Conservation (phyloP, 2,113 vertebrate species). For the Gymnogyps californianus region DNA sequence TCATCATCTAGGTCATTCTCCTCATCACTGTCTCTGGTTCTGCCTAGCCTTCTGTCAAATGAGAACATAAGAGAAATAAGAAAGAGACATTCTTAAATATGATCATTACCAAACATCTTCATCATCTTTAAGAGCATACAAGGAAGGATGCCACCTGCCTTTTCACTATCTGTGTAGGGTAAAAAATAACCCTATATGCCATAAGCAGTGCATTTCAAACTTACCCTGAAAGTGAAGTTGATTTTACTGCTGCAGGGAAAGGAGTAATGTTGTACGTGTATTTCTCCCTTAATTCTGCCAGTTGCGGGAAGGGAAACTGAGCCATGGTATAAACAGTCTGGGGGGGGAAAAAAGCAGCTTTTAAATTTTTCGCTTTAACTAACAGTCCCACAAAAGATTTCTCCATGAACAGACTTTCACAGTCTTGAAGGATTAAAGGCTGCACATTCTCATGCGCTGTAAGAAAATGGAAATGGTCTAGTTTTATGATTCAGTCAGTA, state of each 20-base stretch:
- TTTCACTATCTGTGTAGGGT: neutral
- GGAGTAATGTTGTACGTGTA: constrained; percentile 99
- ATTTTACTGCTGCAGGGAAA: constrained; percentile 88
- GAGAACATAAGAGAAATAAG: neutral
- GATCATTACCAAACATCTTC: neutral
- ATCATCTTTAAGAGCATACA: neutral
- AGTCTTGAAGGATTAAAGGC: neutral
- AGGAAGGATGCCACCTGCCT: neutral
- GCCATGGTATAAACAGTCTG: constrained; percentile 97
- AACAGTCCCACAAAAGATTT: neutral
- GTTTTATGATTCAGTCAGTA: neutral
- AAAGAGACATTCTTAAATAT: neutral
- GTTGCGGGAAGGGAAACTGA: constrained; percentile 92
- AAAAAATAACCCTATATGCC: neutral
- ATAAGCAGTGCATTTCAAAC: neutral
- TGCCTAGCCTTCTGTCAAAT: constrained; percentile 73
- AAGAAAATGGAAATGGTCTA: neutral
- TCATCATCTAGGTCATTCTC: constrained; percentile 92
- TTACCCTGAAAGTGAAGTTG: constrained; percentile 82
- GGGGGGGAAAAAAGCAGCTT: rapidly evolving
- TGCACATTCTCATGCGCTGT: neutral
- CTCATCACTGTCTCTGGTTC: constrained; percentile 89
- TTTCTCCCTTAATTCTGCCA: constrained; percentile 95
- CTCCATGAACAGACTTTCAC: neutral
- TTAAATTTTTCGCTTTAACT: neutral